Conservation (phyloP, 2,888 invertebrate genomes). For the Anthrax anthrax region DNA sequence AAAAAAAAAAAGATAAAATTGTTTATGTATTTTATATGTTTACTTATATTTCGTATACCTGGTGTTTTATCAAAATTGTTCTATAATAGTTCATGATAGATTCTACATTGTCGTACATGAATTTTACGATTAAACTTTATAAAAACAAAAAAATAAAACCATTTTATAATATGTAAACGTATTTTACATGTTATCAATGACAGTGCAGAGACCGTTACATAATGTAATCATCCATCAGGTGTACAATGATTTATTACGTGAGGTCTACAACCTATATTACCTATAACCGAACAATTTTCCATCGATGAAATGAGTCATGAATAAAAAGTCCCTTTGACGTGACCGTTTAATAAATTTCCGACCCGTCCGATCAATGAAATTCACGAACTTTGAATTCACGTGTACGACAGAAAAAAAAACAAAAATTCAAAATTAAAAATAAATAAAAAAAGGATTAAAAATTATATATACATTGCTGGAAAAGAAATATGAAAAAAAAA, state of each 20-base stretch:
- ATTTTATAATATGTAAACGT: no score
- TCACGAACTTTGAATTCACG: neutral
- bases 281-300: conserved; percentile 4
- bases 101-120: no score
- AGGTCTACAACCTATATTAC: neutral
- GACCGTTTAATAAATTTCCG: conserved; percentile 8
- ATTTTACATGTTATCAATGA: neutral
- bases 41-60: no score
- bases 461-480: no score
- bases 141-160: no score
- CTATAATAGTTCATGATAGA: no score
- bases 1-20: no score
- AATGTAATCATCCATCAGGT: conserved; percentile 4
- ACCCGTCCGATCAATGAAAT: conserved; percentile 4
- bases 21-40: no score
- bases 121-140: no score
- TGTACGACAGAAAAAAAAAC: neutral
- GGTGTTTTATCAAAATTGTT: no score
- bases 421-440: neutral
- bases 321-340: conserved; percentile 7
- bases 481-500: no score
- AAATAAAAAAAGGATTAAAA: neutral
- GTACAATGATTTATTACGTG: conserved; percentile 6
- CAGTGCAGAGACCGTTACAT: neutral
- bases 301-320: conserved; percentile 7